Percentiles rank a stretch among this genome's conserved stretches.
Evolutionary conservation across 2,888 invertebrate species (phyloP).

Genomic region (Amorpha juglandis): DNA sequence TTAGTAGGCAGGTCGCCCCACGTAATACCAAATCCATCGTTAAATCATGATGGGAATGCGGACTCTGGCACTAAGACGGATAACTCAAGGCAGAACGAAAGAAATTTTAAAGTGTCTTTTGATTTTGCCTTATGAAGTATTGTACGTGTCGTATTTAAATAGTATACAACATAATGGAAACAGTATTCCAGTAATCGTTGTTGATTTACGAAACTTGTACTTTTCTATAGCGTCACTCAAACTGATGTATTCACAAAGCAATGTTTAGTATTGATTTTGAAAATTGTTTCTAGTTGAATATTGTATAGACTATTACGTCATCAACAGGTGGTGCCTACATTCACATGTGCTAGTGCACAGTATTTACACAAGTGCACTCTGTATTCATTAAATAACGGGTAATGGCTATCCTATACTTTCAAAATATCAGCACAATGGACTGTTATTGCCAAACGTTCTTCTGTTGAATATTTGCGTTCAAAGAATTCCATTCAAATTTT

Average conservation of each 20-base stretch:
- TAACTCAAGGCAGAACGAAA: no score
- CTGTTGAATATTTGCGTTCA: conserved; percentile 41
- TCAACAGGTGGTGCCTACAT: not conserved
- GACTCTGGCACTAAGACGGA: no score
- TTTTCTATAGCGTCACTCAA: not conserved
- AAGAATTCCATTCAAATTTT: conserved; percentile 52
- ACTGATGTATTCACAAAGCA: not conserved
- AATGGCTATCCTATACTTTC: conserved; percentile 1
- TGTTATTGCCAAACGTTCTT: conserved; percentile 16
- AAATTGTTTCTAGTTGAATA: conserved; percentile 1
- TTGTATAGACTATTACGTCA: not conserved
- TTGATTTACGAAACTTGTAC: not conserved
- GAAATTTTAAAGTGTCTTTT: not conserved
- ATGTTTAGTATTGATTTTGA: conserved; percentile 11
- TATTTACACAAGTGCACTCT: conserved; percentile 6
- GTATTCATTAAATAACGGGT: conserved; percentile 11
- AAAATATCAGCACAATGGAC: not conserved
- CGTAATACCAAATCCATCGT: no score
- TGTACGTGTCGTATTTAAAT: no score
- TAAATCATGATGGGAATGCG: no score
- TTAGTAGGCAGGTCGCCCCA: no score
- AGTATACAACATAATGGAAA: not conserved
- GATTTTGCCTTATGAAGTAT: not conserved
- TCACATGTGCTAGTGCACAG: conserved; percentile 2
- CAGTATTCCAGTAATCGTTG: not conserved